Percentiles rank a stretch among this genome's conserved stretches.
phyloP scores from a whole-genome alignment of 1,140 invertebrate species.

The Babylonia areolata region DNA sequence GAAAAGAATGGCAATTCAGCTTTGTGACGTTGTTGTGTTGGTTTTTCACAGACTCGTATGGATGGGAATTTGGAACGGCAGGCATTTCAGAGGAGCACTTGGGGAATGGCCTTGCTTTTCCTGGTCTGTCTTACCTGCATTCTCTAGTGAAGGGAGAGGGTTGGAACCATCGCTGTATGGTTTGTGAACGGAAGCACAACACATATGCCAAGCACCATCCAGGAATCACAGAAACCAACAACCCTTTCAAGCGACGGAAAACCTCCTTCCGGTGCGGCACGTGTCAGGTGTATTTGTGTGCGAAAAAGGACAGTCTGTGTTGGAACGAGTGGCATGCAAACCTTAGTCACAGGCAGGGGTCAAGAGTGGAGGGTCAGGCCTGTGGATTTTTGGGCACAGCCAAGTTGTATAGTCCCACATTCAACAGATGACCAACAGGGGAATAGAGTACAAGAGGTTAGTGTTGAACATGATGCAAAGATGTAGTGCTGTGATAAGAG shows the following conservation, averaged over 20 bases:
- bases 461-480: too few species aligned
- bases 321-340: background rate
- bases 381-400: too few species aligned
- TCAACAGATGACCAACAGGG: too few species aligned
- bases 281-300: conserved; percentile 7
- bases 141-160: background rate
- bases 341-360: background rate
- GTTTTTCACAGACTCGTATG: background rate
- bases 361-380: too few species aligned
- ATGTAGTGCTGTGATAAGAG: too few species aligned
- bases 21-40: background rate
- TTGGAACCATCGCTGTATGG: conserved; percentile 9
- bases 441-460: too few species aligned
- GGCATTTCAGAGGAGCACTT: background rate
- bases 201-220: background rate
- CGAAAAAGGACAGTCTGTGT: background rate
- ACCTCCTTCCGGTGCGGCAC: background rate
- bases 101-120: background rate
- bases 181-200: conserved; percentile 5
- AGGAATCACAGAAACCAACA: background rate
- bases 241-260: conserved; percentile 11
- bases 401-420: too few species aligned
- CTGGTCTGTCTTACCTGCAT: background rate
- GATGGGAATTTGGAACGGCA: background rate
- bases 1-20: background rate